phyloP scores from a whole-genome alignment of 2,113 vertebrate species.

The Girardinichthys multiradiatus region DNA sequence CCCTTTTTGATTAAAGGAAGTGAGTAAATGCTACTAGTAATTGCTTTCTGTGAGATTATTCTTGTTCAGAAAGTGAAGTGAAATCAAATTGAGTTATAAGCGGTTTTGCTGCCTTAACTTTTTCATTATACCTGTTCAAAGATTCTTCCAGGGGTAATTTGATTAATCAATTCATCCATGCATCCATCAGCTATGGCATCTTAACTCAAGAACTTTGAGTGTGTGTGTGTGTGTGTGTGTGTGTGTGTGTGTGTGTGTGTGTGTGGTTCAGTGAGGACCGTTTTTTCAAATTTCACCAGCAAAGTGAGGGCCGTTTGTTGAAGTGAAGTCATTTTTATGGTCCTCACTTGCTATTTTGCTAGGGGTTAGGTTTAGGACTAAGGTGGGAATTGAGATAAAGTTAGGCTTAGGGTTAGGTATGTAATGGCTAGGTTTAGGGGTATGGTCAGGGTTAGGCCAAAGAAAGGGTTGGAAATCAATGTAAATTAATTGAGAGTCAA shows the following conservation, averaged over 20 bases:
- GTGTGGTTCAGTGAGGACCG: not conserved
- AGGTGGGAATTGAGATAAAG: too few species aligned
- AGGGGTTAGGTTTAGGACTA: too few species aligned
- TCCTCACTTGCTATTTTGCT: too few species aligned
- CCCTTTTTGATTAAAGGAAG: slow-evolving; percentile 13
- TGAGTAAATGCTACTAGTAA: slow-evolving; percentile 33
- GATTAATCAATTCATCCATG: not conserved
- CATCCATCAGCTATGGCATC: too few species aligned
- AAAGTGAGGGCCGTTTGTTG: too few species aligned
- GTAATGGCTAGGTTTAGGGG: too few species aligned
- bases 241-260: not conserved
- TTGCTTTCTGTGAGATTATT: slow-evolving; percentile 1
- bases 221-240: too few species aligned
- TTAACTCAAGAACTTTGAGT: not conserved
- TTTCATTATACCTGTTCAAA: not conserved
- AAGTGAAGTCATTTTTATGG: too few species aligned
- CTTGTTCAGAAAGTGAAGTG: not conserved
- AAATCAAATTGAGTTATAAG: not conserved
- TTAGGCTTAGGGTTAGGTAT: too few species aligned
- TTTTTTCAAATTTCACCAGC: not conserved
- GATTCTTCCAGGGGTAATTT: not conserved
- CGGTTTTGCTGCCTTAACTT: not conserved
- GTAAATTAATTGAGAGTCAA: too few species aligned
- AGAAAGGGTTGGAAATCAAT: too few species aligned
- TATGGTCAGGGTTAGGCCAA: too few species aligned